Evolutionary conservation across 1,140 invertebrate genomes (phyloP).

Genomic region (Monochamus saltuarius): DNA sequence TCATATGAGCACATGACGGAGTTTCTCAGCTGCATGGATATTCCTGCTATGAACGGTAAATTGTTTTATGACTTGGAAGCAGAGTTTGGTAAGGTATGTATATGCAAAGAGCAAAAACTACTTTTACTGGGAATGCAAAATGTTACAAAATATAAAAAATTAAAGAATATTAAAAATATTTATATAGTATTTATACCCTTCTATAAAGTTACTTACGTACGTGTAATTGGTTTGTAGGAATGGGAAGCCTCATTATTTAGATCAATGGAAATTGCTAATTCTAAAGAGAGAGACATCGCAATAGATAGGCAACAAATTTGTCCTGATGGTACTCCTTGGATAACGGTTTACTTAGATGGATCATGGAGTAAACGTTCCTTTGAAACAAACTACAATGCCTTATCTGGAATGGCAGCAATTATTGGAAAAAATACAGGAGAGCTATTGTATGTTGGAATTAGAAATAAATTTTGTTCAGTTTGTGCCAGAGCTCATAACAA

Average conservation of each 20-base stretch:
- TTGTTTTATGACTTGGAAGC: background rate
- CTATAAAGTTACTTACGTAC: no score
- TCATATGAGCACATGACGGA: slow-evolving; percentile 8
- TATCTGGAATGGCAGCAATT: slow-evolving; percentile 37
- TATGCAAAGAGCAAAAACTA: no score
- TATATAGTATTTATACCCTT: no score
- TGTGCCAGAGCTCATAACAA: slow-evolving; percentile 38
- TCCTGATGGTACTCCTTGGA: slow-evolving; percentile 4
- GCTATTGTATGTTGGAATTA: slow-evolving; percentile 48
- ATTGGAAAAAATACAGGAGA: slow-evolving; percentile 48
- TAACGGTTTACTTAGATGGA: background rate
- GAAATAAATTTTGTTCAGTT: slow-evolving; percentile 50
- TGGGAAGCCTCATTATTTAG: slow-evolving; percentile 1
- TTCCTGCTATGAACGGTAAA: background rate
- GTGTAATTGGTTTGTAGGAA: background rate
- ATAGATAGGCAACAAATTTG: slow-evolving; percentile 2
- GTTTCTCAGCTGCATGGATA: slow-evolving; percentile 5
- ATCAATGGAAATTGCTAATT: background rate
- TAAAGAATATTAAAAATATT: no score
- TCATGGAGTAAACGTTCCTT: slow-evolving; percentile 14
- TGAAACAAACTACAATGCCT: slow-evolving; percentile 1
- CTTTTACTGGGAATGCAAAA: no score
- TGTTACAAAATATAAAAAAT: no score
- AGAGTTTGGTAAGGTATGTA: slow-evolving; percentile 2
- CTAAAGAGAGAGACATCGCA: slow-evolving; percentile 2